Evolutionary conservation across 2,797 vertebrate genomes (phyloP).

Genomic region (Darevskia mixta): DNA sequence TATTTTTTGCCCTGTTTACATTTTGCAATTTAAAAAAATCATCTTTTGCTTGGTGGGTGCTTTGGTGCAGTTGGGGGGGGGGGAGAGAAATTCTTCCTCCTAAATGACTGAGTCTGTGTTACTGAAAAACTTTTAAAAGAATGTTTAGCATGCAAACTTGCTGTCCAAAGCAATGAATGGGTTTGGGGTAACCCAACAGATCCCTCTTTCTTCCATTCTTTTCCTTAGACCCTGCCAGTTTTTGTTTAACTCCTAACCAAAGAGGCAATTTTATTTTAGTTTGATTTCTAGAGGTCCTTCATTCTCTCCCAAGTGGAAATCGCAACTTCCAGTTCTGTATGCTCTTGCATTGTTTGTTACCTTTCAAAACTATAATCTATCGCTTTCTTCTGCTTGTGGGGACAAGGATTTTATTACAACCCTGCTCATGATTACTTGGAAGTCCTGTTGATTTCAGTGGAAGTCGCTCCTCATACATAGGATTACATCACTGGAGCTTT

Average conservation of each 20-base stretch:
- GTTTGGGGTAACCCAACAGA: not conserved
- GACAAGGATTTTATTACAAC: not conserved
- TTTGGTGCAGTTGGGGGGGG: not conserved
- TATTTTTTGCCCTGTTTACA: constrained; percentile 1
- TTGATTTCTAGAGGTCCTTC: not conserved
- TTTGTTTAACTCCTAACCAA: not conserved
- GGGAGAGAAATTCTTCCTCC: not conserved
- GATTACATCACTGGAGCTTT: not conserved
- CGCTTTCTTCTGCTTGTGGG: not conserved
- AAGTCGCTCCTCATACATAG: too few species aligned
- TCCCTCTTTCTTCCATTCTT: not conserved
- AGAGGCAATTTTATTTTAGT: not conserved
- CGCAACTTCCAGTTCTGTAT: not conserved
- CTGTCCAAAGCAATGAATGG: not conserved
- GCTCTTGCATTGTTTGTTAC: not conserved
- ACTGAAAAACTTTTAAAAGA: not conserved
- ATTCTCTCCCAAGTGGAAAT: not conserved
- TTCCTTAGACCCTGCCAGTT: not conserved
- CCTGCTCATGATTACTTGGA: not conserved
- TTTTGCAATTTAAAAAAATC: not conserved
- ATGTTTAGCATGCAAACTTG: not conserved
- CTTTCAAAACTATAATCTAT: not conserved
- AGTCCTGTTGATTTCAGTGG: not conserved
- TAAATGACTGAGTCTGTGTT: not conserved
- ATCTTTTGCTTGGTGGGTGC: not conserved